Conservation (phyloP, 2,113 vertebrate species). For the Brevimyrus niger region DNA sequence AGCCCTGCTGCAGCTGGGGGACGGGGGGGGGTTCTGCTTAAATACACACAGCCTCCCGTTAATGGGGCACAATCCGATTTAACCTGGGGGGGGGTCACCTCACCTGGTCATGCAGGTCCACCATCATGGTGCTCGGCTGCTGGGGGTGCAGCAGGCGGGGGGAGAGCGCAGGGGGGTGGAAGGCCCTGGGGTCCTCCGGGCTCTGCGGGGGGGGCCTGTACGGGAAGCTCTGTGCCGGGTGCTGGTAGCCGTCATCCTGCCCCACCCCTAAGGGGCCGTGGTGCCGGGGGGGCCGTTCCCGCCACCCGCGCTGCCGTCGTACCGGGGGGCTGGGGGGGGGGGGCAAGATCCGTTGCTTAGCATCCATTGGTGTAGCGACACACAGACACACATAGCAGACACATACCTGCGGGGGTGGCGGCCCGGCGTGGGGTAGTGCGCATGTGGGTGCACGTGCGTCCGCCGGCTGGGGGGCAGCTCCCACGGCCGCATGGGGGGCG, state of each 20-base stretch:
- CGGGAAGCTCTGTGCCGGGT: conserved; percentile 30
- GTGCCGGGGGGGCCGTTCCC: conserved; percentile 76
- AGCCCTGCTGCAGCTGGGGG: conserved; percentile 80
- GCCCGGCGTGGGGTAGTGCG: conserved; percentile 87
- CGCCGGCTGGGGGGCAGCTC: conserved; percentile 88
- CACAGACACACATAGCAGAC: not conserved
- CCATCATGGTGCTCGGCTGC: conserved; percentile 64
- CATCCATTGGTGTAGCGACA: not conserved
- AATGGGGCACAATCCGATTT: conserved; percentile 24
- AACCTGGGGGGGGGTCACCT: conserved; percentile 18
- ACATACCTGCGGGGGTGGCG: conserved; percentile 86
- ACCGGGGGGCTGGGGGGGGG: conserved; percentile 70
- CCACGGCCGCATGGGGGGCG: conserved; percentile 95
- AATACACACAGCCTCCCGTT: not conserved
- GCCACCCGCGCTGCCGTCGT: conserved; percentile 82
- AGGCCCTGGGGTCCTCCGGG: conserved; percentile 87
- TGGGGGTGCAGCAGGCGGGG: conserved; percentile 54
- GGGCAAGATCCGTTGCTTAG: not conserved
- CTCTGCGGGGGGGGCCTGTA: conserved; percentile 47
- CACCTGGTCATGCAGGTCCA: conserved; percentile 95
- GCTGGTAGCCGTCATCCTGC: conserved; percentile 66
- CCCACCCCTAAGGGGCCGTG: conserved; percentile 54
- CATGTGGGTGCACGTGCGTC: conserved; percentile 64
- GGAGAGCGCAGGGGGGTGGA: conserved; percentile 60
- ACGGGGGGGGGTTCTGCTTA: not conserved